Conservation (phyloP, 2,888 invertebrate genomes). For the Tachystola acroxantha region DNA sequence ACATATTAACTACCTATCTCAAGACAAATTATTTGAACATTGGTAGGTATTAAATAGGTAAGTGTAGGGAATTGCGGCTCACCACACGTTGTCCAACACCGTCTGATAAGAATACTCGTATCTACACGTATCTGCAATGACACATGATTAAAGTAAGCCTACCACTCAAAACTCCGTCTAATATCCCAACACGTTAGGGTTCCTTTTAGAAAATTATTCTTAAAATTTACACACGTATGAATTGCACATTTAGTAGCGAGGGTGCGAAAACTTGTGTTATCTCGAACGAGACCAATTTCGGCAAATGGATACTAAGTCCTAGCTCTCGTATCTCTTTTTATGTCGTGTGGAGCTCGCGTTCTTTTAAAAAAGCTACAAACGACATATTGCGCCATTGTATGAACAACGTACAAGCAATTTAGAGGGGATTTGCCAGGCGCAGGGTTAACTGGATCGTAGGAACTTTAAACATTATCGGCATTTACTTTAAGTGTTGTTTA, state of each 20-base stretch:
- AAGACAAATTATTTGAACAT: too few relatives aligned
- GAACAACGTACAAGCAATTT: slow-evolving; percentile 57
- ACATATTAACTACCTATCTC: too few relatives aligned
- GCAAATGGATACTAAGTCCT: slow-evolving; percentile 79
- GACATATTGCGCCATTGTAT: slow-evolving; percentile 43
- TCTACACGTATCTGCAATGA: slow-evolving; percentile 55
- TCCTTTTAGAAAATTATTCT: slow-evolving; percentile 14
- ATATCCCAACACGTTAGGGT: slow-evolving; percentile 16
- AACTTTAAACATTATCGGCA: not conserved
- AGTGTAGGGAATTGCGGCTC: slow-evolving; percentile 39
- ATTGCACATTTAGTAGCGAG: slow-evolving; percentile 74
- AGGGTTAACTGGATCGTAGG: slow-evolving; percentile 26
- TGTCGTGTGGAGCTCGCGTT: slow-evolving; percentile 53
- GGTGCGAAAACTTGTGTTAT: slow-evolving; percentile 78
- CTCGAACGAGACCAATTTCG: slow-evolving; percentile 75
- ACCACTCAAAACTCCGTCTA: slow-evolving; percentile 19
- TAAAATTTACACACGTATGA: slow-evolving; percentile 67
- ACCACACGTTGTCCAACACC: slow-evolving; percentile 54
- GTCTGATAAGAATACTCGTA: slow-evolving; percentile 64
- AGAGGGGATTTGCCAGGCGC: slow-evolving; percentile 64
- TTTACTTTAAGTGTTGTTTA: slow-evolving; percentile 1
- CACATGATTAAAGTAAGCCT: slow-evolving; percentile 50
- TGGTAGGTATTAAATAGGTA: too few relatives aligned
- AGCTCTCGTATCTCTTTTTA: slow-evolving; percentile 73
- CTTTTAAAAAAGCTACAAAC: slow-evolving; percentile 73